Base-by-base conservation (phyloP, 2,113 vertebrate species). In the Rhineura floridana region DNA sequence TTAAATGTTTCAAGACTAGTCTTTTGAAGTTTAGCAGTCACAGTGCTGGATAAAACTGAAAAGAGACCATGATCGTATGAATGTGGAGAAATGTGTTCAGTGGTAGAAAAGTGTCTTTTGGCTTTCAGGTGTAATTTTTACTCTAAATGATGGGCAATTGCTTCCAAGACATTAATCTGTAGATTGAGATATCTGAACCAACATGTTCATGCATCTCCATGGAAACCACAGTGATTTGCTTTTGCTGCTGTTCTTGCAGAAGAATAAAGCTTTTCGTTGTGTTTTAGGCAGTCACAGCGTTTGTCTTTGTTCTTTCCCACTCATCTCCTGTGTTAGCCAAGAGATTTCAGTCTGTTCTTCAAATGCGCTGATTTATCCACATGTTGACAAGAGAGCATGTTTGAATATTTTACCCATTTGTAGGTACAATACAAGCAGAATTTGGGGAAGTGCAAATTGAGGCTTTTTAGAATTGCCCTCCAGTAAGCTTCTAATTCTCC, bases 101-200 rank as follows among this genome's bases (percentile, higher is more conserved):
- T 83, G 72, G 86, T 23, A 33, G 86, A 92, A 95, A 93, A 62
- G 82, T 62, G 39, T 83, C 90, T 90, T 90, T 86, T 94, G 93
- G 89, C 91, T 96, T 95, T 95, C 90, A 86, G 89, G 13, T 91
- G 90, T 92, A 90, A 52, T 95, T 91, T 70, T 92, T 93, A 87
- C 90, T 95, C 89, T 83, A 88, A 90, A 93, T 95, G 90, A 59
- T 92, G 93, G 91, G 85, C 91, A 92, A 92, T 95, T 96, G 87
- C 96, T 97, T 97, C 96, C 95, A 97, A 94, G 94, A 96, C 95
- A 97, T 97, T 97, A 97, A 97, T 95, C 96, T 96, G 94, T 94
- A 96, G 95, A 96, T 96, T 96, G 95, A 97, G 95, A 95, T 96
- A 89, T 87, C 93, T 95, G 92, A 96, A 96, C 94, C 92, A 92